Base-by-base conservation (phyloP, 1,140 invertebrate species). In the Drosophila bipectinata region DNA sequence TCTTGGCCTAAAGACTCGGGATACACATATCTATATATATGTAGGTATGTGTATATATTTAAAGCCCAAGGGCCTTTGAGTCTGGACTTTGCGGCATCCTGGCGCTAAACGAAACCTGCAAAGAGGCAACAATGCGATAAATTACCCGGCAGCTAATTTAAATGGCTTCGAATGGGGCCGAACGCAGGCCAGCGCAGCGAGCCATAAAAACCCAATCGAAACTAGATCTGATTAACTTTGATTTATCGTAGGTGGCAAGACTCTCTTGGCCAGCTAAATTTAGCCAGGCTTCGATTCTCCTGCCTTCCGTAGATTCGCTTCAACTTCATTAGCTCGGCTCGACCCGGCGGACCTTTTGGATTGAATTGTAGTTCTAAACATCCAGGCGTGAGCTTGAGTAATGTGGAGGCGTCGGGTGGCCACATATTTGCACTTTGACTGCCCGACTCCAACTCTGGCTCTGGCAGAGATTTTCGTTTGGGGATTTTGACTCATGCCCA, bases 221-320 rank as follows among this genome's bases (percentile, higher is more conserved):
- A 85, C 82, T 85, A 85, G 82, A 85, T 85, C 82, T 85, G 82
- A 85, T 85, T 85, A 85, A 87, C 82, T 85, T 85, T 85, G 82
- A 85, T 85, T 85, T 85, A 85, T 85, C 82, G 82, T 85, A 85
- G 82, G 82, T 85, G 82, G 74, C 59, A 67, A 18, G 45, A 45
- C 41, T 66, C 18, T 34, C 52, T 61, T 41, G 30, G 24, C 24
- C 66, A 45, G n/a, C 80, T 85, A 85, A 85, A 85, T 85, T 85
- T 85, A 85, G 82, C 60, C 57, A 55, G 51, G 30, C 28, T 57
- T n/a, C 52, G 41, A 21, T 28, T 28, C 26, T 28, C 26, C 26
- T 28, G 51, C 21, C 57, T 34, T 15, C 9, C 3, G 34, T 10
- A n/a, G 51, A 5, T 26, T 56, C 39, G 12, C n/a, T 9, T 83